phyloP scores from a whole-genome alignment of 1,140 invertebrate species.

The Temnothorax longispinosus region DNA sequence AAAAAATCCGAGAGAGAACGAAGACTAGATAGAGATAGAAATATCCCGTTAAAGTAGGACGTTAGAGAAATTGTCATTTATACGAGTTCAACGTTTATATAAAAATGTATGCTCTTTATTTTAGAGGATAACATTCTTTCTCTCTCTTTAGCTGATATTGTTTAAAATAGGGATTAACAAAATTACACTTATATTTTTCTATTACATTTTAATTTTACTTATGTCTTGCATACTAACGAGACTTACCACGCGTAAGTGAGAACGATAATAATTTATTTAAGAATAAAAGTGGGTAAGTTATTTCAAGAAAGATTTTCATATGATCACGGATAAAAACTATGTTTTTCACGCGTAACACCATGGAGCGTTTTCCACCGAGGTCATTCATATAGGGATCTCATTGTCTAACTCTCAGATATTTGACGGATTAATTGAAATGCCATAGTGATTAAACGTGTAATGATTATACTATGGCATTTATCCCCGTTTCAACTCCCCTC shows the following conservation, averaged over 20 bases:
- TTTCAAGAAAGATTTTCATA: not conserved
- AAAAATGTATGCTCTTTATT: not conserved
- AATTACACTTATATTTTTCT: not conserved
- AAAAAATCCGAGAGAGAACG: not conserved
- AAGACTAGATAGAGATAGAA: not conserved
- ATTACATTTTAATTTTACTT: not conserved
- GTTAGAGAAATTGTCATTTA: not conserved
- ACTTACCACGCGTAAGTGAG: not conserved
- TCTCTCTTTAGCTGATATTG: not conserved
- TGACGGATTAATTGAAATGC: conserved; percentile 28
- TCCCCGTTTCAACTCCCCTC: not conserved
- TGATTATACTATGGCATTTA: conserved; percentile 2
- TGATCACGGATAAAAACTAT: not conserved
- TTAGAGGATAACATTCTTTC: not conserved
- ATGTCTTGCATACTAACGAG: not conserved
- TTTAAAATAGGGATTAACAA: not conserved
- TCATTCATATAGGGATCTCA: conserved; percentile 14
- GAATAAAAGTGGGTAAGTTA: not conserved
- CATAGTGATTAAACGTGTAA: conserved; percentile 11
- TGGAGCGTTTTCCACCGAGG: not conserved
- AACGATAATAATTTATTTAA: conserved; percentile 11
- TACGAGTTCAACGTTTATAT: not conserved
- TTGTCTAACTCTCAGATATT: conserved; percentile 13
- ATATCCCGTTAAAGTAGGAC: not conserved
- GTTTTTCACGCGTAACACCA: not conserved